Evolutionary conservation across 2,797 vertebrate genomes (phyloP).

Genomic region (Tiaroga cobitis): DNA sequence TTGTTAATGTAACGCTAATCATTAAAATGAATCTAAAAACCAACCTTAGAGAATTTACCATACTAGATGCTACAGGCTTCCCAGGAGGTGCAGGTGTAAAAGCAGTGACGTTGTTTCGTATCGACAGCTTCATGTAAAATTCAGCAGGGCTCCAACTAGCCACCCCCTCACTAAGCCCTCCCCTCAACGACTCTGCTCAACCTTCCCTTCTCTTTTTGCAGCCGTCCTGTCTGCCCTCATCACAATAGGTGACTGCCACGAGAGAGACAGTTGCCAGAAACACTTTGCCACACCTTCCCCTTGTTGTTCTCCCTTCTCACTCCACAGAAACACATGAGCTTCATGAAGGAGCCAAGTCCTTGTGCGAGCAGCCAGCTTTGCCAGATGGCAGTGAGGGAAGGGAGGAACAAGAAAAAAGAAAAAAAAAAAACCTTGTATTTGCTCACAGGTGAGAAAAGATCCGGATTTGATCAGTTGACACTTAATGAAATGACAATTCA

Average conservation of each 20-base stretch:
- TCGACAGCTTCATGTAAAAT: constrained; percentile 72
- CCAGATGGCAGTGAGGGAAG: constrained; percentile 43
- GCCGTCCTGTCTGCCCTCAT: constrained; percentile 47
- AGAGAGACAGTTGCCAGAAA: constrained; percentile 46
- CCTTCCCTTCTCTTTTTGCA: constrained; percentile 30
- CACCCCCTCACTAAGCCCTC: constrained; percentile 51
- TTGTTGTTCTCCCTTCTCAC: constrained; percentile 34
- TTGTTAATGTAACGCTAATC: not conserved
- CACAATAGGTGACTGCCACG: constrained; percentile 27
- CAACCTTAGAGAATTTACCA: constrained; percentile 43
- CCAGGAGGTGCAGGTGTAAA: constrained; percentile 30
- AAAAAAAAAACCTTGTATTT: constrained; percentile 48
- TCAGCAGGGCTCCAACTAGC: constrained; percentile 61
- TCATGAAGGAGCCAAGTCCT: constrained; percentile 34
- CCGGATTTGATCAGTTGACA: constrained; percentile 63
- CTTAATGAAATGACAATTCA: constrained; percentile 68
- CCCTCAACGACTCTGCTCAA: constrained; percentile 44
- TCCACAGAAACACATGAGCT: constrained; percentile 50
- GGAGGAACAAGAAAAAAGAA: not conserved
- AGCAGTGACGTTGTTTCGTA: constrained; percentile 8
- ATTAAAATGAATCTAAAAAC: not conserved
- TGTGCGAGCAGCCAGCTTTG: constrained; percentile 41
- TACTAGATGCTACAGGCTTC: constrained; percentile 38
- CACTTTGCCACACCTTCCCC: constrained; percentile 42
- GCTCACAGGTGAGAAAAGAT: constrained; percentile 65